Percentiles rank a stretch among this genome's conserved stretches.
These are phyloP conservation scores for Steatornis caripensis DNA, from an alignment of 2,113 vertebrate species.

Conservation along the genomic window DNA sequence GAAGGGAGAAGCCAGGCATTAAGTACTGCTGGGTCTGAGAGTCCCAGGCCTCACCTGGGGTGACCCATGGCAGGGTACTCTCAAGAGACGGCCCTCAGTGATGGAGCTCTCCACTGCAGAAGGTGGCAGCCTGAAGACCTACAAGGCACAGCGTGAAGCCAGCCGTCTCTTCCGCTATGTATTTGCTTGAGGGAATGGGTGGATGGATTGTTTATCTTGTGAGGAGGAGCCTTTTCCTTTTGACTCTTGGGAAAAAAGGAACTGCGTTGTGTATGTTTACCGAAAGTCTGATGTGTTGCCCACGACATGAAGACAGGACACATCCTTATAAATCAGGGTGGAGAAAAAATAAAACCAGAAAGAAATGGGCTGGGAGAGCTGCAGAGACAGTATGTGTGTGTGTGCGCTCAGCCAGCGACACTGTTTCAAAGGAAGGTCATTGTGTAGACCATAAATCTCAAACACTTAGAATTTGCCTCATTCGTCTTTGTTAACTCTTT, in stretches of 20 bases:
- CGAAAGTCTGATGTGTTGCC: background rate
- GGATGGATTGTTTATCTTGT: slow-evolving; percentile 26
- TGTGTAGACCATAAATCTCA: slow-evolving; percentile 18
- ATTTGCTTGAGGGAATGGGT: background rate
- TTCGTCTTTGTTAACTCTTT: background rate
- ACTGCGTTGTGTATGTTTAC: slow-evolving; percentile 4
- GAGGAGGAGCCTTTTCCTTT: slow-evolving; percentile 37
- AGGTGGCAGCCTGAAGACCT: background rate
- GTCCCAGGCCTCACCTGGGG: background rate
- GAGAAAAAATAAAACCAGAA: background rate
- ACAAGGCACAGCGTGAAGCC: background rate
- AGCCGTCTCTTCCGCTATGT: background rate
- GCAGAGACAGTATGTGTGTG: background rate
- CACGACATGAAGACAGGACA: background rate
- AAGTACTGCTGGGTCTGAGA: background rate
- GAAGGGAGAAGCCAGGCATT: background rate
- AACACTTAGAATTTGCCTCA: slow-evolving; percentile 22
- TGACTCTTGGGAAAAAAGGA: background rate
- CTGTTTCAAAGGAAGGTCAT: slow-evolving; percentile 57
- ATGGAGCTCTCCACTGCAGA: background rate
- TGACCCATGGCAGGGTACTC: background rate
- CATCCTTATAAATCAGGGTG: slow-evolving; percentile 9
- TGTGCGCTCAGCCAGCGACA: slow-evolving; percentile 11
- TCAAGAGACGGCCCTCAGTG: background rate
- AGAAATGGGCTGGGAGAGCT: background rate